A percentile compares a stretch with the other conserved stretches of the same genome.
phyloP scores from a whole-genome alignment of 2,113 vertebrate genomes.

The Hippocampus abdominalis region DNA sequence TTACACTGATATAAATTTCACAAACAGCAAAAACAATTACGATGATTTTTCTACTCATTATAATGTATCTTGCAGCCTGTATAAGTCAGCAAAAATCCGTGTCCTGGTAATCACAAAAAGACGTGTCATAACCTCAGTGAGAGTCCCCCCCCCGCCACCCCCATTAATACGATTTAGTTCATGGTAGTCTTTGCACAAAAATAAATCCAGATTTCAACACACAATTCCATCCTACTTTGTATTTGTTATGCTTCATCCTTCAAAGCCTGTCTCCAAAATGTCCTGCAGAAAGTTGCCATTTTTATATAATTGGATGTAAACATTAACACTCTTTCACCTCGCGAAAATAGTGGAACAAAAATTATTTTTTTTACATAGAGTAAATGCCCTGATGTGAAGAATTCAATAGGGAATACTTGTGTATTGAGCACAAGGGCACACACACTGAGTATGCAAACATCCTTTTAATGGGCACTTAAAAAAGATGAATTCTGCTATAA shows the following conservation, averaged over 20 bases:
- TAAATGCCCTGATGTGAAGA: background rate
- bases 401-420: background rate
- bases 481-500: background rate
- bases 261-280: constrained; percentile 42
- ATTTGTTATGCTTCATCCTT: constrained; percentile 52
- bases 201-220: constrained; percentile 61
- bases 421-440: background rate
- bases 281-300: constrained; percentile 21
- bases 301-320: constrained; percentile 25
- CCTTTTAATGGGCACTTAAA: background rate
- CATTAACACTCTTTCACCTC: constrained; percentile 17
- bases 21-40: background rate
- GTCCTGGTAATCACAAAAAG: constrained; percentile 30
- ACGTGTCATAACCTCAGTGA: constrained; percentile 48
- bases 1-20: background rate
- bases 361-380: background rate
- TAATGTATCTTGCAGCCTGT: constrained; percentile 1
- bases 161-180: constrained; percentile 60
- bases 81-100: constrained; percentile 6
- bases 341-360: background rate
- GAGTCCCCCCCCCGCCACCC: constrained; percentile 28
- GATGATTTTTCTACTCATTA: background rate
- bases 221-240: constrained; percentile 45
- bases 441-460: background rate
- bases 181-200: constrained; percentile 48